Evolutionary conservation across 2,888 invertebrate genomes (phyloP), one percentile per base, ranked within the genome.

Genomic region (Calliopum simillimum): DNA sequence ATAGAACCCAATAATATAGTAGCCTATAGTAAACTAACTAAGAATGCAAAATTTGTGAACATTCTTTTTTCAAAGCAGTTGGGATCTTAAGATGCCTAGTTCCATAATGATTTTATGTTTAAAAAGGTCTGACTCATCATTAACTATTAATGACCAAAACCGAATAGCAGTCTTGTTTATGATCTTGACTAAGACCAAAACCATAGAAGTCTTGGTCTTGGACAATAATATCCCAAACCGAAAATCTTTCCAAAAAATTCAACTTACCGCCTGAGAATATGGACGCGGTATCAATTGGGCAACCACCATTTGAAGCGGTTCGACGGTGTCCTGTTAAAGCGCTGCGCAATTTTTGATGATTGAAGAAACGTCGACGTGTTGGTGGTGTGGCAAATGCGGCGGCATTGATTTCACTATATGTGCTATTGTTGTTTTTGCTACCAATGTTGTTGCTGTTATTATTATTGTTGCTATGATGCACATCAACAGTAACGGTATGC

Each of bases 341-440:
- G 85, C 92, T 94, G 73, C 93, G 89, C 73, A 95, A 86, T 41
- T 91, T 92, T 85, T 94, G 94, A 12, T 94, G 92, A 79, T 93
- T 94, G 58, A 94, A 89, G 87, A 95, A 94, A 87, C 94, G 84
- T 86, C 93, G 91, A 85, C 93, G 91, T 78, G 94, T 89, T 73
- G 88, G 89, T 58, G 95, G 94, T 62, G 94, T 94, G 58, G 94
- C 94, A 81, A 94, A 94, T 88, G 93, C 92, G 73, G 77, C 75
- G 63, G 77, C 89, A 89, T 82, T 79, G 84, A 86, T 90, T 85
- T 88, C 86, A 75, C 82, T 75, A 67, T 81, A 82, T 74, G 79
- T 77, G 70, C 81, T 79, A 46, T 23, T 71, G 70, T 46, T 67
- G 70, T 33, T 75, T 11, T 51, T 51, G 61, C 11, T 43, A 16